A percentile compares a stretch with the other conserved stretches of the same genome.
Conservation (phyloP, 2,113 vertebrate genomes). For the Leptocoma aspasia region DNA sequence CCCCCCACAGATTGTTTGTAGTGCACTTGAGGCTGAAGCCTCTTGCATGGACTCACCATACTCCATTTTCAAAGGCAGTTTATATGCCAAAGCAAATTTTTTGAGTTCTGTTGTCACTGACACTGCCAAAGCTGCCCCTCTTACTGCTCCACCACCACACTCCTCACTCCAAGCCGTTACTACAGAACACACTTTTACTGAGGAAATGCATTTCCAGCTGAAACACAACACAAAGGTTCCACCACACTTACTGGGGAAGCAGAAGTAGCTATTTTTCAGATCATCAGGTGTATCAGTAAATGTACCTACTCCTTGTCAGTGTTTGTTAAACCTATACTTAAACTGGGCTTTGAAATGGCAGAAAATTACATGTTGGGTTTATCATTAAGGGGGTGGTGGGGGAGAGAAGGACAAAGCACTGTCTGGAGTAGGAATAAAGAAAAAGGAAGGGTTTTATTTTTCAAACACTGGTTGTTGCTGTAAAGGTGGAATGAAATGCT, state of each 20-base stretch:
- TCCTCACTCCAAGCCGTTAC: background rate
- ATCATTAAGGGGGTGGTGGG: background rate
- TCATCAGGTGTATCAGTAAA: background rate
- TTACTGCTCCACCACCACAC: background rate
- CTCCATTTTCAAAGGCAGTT: background rate
- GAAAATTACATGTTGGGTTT: conserved; percentile 2
- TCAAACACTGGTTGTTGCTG: background rate
- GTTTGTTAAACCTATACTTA: conserved; percentile 11
- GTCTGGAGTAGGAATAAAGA: background rate
- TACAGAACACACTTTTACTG: background rate
- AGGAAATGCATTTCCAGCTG: background rate
- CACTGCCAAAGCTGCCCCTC: background rate
- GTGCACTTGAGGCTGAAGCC: background rate
- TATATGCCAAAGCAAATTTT: background rate
- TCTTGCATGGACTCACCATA: background rate
- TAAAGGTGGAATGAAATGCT: background rate
- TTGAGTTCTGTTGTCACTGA: background rate
- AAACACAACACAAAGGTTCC: background rate
- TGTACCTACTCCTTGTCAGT: background rate
- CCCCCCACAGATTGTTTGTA: background rate
- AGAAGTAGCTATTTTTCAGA: background rate
- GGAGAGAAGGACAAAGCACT: background rate
- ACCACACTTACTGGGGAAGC: background rate
- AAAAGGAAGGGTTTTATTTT: background rate
- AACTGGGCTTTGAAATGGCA: background rate